These are phyloP conservation scores for Cryptus viduatorius DNA, from an alignment of 2,888 invertebrate species.

Conservation along the genomic window DNA sequence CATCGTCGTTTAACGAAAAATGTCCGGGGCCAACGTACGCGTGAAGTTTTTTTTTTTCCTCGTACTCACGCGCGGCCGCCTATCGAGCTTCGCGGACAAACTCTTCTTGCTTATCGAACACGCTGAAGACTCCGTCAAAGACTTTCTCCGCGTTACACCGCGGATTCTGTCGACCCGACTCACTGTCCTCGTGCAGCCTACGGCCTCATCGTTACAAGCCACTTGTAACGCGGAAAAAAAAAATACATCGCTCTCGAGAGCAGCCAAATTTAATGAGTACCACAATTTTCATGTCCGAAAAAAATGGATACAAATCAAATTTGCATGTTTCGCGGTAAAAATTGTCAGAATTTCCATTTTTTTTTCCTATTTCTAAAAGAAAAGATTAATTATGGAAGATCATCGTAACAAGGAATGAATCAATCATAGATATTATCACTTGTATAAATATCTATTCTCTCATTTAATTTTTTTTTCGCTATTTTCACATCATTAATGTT, in stretches of 20 bases:
- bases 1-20: slow-evolving; percentile 12
- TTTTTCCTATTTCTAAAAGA: background rate
- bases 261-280: too few relatives aligned
- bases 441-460: too few relatives aligned
- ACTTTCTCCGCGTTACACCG: slow-evolving; percentile 70
- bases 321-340: too few relatives aligned
- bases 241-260: background rate
- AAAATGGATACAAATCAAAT: too few relatives aligned
- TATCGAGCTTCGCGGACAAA: slow-evolving; percentile 1
- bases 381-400: background rate
- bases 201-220: background rate
- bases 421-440: too few relatives aligned
- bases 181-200: slow-evolving; percentile 11
- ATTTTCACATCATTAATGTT: too few relatives aligned
- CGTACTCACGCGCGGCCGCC: background rate
- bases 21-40: background rate
- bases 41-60: slow-evolving; percentile 24
- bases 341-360: too few relatives aligned
- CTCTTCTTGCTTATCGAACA: slow-evolving; percentile 30
- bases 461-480: too few relatives aligned
- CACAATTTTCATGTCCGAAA: too few relatives aligned
- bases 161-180: slow-evolving; percentile 66
- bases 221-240: background rate
- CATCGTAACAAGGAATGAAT: background rate
- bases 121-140: slow-evolving; percentile 14